Evolutionary conservation across 2,888 invertebrate species (phyloP), one percentile per base, ranked within the genome.

Genomic region (Stegana nigrithorax): DNA sequence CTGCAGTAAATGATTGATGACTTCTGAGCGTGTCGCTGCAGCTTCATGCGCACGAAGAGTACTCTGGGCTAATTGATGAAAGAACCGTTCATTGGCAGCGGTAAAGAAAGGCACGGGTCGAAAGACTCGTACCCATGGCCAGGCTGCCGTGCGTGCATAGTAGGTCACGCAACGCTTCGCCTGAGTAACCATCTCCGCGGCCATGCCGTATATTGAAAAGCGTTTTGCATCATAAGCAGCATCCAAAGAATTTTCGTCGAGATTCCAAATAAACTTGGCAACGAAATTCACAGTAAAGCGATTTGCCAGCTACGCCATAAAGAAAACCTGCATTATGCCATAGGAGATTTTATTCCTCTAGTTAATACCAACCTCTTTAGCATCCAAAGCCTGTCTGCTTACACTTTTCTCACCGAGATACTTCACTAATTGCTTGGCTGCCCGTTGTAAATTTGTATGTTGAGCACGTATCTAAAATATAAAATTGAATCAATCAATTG

Each of bases 191-290:
- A 78, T 73, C n/a, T 32, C 44, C 1, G 59, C 58, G 5, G 68
- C 67, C 57, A 69, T 67, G 17, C 65, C 44, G 1, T 73, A 73
- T 8, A 72, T 29, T 10, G 65, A 56, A 42, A 67, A 10, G 51
- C 17, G 12, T 2, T 14, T 10, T 10, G 29, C 4, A n/a, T 58
- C 59, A 2, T 42, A 29, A 1, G 27, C 1, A 1, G 64, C 57
- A 19, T 64, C 36, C 29, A 86, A 85, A 8, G 82, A 80, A 26
- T 80, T 77, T 10, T 81, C 84, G 23, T 85, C 82, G 2, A 85
- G 66, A 2, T 86, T 86, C 73, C 85, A 87, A 19, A 85, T 84
- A 51, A 83, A 85, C 61, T 76, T 77, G 1, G 83, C 78, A 1
- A 87, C 82, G 39, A 83, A 73, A 26, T 86, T 84, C 2, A 78